Conservation (phyloP, 2,797 vertebrate species). For the Tamandua tetradactyla region DNA sequence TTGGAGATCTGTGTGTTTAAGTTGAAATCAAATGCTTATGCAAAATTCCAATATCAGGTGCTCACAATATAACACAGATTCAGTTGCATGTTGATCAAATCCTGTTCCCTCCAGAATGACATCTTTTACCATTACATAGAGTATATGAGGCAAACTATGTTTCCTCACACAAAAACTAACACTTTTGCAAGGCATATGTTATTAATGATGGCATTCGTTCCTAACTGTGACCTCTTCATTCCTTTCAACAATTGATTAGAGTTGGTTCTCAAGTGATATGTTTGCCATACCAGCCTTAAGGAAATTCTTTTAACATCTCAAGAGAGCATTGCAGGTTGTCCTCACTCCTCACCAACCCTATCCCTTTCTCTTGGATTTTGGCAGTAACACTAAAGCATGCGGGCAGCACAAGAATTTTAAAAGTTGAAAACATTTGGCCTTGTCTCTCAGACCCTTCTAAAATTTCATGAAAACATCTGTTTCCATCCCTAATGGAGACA, state of each 20-base stretch:
- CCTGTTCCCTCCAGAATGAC: neutral
- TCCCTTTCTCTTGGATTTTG: neutral
- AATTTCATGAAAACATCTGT: neutral
- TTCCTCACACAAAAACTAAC: neutral
- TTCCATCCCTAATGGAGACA: neutral
- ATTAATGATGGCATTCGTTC: neutral
- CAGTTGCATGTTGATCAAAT: neutral
- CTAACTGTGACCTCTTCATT: neutral
- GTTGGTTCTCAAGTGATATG: neutral
- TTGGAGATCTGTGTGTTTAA: constrained; percentile 8
- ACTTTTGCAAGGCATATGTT: neutral
- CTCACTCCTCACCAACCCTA: neutral
- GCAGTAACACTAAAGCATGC: neutral
- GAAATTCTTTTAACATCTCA: neutral
- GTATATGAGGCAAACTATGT: neutral
- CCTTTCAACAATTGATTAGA: neutral
- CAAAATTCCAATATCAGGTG: neutral
- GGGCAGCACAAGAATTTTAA: neutral
- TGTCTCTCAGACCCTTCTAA: neutral
- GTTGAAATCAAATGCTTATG: constrained; percentile 17
- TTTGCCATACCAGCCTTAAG: neutral
- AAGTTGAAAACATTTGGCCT: neutral
- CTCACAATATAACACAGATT: neutral
- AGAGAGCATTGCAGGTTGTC: neutral
- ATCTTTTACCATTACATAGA: neutral